Conservation (phyloP, 2,113 vertebrate genomes). For the Tupaia chinensis region DNA sequence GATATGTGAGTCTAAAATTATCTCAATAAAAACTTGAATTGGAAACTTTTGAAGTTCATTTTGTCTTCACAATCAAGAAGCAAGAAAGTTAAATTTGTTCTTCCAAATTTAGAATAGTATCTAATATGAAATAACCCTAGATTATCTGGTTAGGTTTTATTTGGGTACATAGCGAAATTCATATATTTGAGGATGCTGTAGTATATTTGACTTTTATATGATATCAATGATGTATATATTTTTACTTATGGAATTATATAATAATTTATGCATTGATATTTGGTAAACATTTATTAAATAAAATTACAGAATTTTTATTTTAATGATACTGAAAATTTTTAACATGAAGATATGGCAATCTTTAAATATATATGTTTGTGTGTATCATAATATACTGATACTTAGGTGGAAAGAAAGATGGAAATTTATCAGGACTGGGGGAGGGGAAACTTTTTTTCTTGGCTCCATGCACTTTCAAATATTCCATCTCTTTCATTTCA, state of each 20-base stretch:
- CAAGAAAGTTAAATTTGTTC: background rate
- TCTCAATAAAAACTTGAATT: background rate
- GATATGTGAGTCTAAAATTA: background rate
- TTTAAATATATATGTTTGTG: background rate
- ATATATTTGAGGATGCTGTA: background rate
- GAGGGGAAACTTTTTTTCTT: background rate
- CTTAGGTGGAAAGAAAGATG: conserved; percentile 5
- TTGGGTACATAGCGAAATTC: background rate
- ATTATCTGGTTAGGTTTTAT: background rate
- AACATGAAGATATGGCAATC: background rate
- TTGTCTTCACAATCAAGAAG: background rate
- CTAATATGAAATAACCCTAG: background rate
- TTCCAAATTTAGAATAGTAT: background rate
- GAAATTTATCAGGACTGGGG: background rate
- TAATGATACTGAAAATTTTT: background rate
- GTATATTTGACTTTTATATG: background rate
- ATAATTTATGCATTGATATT: background rate
- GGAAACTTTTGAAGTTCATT: background rate
- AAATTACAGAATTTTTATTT: background rate
- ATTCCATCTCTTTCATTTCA: background rate
- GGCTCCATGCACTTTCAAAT: background rate
- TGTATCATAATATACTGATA: background rate
- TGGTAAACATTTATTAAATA: background rate
- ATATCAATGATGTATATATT: background rate
- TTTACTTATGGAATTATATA: background rate